These are phyloP conservation scores for Catharus ustulatus DNA, from an alignment of 2,797 vertebrate species.

Conservation along the genomic window DNA sequence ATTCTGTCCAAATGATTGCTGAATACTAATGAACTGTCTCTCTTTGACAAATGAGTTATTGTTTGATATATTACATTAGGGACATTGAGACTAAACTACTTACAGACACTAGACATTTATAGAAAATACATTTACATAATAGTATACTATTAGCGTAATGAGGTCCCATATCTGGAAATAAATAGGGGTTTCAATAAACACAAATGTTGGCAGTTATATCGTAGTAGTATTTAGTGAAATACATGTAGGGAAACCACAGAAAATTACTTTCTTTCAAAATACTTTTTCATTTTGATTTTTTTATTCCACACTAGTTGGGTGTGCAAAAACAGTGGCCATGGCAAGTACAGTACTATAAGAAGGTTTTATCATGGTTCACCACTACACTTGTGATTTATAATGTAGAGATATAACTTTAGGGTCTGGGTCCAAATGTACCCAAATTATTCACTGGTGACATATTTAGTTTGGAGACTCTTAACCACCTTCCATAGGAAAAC, in stretches of 20 bases:
- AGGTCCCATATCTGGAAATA: conserved; percentile 65
- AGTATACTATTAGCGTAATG: conserved; percentile 72
- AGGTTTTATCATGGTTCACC: background rate
- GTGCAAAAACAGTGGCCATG: background rate
- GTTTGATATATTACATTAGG: conserved; percentile 78
- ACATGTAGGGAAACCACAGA: background rate
- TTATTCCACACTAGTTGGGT: background rate
- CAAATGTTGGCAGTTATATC: conserved; percentile 4
- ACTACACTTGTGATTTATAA: background rate
- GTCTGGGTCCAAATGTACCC: background rate
- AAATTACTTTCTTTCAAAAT: conserved; percentile 12
- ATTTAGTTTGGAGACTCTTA: background rate
- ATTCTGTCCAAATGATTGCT: conserved; percentile 71
- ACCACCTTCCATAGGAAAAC: background rate
- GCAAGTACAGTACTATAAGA: background rate
- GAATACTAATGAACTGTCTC: conserved; percentile 78
- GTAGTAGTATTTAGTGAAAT: background rate
- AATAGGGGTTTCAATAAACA: conserved; percentile 51
- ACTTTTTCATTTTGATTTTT: background rate
- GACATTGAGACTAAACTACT: conserved; percentile 74
- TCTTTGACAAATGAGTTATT: conserved; percentile 80
- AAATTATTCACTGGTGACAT: background rate
- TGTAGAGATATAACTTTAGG: background rate
- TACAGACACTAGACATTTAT: conserved; percentile 72
- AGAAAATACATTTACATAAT: conserved; percentile 74